Conservation (phyloP, 2,113 vertebrate genomes). For the Limnothrissa miodon region DNA sequence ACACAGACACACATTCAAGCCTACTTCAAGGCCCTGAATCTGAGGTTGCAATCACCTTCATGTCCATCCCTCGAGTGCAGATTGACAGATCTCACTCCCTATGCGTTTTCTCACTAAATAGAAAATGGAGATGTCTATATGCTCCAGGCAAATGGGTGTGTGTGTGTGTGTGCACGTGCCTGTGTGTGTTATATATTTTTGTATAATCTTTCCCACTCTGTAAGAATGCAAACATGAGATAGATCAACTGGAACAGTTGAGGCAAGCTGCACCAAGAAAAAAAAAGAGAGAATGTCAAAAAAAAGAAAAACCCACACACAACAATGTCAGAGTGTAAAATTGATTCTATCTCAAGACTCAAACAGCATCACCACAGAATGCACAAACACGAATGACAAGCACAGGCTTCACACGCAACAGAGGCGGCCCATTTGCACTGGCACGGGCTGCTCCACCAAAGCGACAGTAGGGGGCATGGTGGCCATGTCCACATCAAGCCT, state of each 20-base stretch:
- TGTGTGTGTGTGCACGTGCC: not conserved
- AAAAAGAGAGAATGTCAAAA: not conserved
- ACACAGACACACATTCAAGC: not conserved
- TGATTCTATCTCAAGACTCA: not conserved
- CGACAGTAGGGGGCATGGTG: slow-evolving; percentile 8
- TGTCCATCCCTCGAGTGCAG: not conserved
- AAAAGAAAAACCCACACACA: too few relatives aligned
- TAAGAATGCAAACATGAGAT: not conserved
- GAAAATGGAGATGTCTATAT: not conserved
- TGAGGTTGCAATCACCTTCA: not conserved
- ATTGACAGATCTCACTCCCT: slow-evolving; percentile 18
- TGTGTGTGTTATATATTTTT: not conserved
- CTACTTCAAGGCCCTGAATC: not conserved
- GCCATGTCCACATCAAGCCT: not conserved
- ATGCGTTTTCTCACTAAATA: not conserved
- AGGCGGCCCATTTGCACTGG: not conserved
- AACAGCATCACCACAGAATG: not conserved
- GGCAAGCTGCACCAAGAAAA: not conserved
- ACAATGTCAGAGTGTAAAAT: not conserved
- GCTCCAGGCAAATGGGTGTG: not conserved
- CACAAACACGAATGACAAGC: not conserved
- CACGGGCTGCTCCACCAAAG: not conserved
- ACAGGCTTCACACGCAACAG: not conserved
- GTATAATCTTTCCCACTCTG: not conserved
- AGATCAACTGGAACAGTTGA: not conserved